These are phyloP conservation scores for Phalacrocorax brasilianus DNA, from an alignment of 2,113 vertebrate species.

Conservation along the genomic window DNA sequence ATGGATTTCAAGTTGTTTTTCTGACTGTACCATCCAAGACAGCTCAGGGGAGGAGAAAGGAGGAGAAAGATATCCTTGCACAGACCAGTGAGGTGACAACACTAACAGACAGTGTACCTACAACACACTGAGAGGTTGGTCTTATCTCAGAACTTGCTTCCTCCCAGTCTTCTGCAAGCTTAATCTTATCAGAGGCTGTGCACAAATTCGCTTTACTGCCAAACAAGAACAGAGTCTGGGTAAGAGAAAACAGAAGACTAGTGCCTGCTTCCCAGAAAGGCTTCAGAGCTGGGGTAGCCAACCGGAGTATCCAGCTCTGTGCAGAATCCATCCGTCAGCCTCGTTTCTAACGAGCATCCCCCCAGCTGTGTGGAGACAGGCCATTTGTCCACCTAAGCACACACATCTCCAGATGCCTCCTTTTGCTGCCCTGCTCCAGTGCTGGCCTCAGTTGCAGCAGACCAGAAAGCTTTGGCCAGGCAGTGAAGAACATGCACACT, in stretches of 20 bases:
- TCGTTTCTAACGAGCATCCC: neutral
- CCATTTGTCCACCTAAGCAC: neutral
- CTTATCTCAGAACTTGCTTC: neutral
- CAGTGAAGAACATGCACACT: neutral
- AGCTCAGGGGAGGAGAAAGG: neutral
- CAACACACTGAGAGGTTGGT: fast-evolving
- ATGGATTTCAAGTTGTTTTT: neutral
- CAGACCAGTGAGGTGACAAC: neutral
- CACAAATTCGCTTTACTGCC: neutral
- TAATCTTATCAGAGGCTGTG: neutral
- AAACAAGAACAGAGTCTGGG: neutral
- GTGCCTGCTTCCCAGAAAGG: neutral
- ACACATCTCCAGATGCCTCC: neutral
- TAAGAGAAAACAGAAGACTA: neutral
- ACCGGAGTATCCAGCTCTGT: neutral
- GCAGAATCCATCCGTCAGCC: neutral
- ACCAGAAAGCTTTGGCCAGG: neutral
- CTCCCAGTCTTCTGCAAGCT: neutral
- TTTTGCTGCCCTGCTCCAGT: neutral
- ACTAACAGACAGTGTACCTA: neutral
- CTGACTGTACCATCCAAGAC: neutral
- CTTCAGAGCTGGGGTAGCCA: neutral
- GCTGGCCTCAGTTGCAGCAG: neutral
- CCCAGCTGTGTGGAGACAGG: too few species aligned
- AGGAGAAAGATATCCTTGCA: neutral